These are phyloP conservation scores for Halictus rubicundus DNA, from an alignment of 1,140 invertebrate species.

Conservation along the genomic window DNA sequence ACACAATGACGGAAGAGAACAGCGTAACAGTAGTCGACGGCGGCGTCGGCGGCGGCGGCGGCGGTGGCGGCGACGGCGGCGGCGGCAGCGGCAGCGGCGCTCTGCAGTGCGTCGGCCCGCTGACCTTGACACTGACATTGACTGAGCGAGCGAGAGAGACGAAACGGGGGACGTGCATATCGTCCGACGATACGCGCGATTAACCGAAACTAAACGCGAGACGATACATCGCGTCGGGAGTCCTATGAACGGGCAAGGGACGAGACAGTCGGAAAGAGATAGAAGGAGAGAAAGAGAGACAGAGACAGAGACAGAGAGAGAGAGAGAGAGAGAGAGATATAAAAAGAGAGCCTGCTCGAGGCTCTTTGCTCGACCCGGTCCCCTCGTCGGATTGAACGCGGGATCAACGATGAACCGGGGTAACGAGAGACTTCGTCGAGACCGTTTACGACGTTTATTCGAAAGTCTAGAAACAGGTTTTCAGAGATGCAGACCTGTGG, in stretches of 20 bases:
- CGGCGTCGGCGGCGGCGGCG: constrained; percentile 8
- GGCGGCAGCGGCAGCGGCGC: constrained; percentile 46
- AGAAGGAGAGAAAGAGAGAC: no score
- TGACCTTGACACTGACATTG: constrained; percentile 81
- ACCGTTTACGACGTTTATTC: constrained; percentile 49
- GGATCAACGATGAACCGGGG: constrained; percentile 39
- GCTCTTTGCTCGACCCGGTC: neutral
- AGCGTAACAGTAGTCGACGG: neutral
- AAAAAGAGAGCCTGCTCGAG: no score
- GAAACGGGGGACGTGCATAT: constrained; percentile 20
- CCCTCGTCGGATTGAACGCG: neutral
- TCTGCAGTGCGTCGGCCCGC: constrained; percentile 74
- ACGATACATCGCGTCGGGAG: neutral
- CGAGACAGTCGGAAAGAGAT: no score
- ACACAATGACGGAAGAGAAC: constrained; percentile 46
- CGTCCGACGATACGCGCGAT: constrained; percentile 36
- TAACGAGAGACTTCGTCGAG: constrained; percentile 49
- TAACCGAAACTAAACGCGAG: constrained; percentile 37
- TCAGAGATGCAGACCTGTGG: constrained; percentile 38
- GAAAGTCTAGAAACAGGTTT: constrained; percentile 67
- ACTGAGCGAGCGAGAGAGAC: constrained; percentile 49
- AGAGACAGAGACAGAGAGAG: neutral
- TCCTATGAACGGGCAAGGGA: no score
- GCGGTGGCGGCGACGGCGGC: constrained; percentile 20
- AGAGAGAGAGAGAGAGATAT: no score